Percentiles rank a stretch among this genome's conserved stretches.
Conservation (phyloP, 2,888 invertebrate genomes). For the Campaea margaritaria region DNA sequence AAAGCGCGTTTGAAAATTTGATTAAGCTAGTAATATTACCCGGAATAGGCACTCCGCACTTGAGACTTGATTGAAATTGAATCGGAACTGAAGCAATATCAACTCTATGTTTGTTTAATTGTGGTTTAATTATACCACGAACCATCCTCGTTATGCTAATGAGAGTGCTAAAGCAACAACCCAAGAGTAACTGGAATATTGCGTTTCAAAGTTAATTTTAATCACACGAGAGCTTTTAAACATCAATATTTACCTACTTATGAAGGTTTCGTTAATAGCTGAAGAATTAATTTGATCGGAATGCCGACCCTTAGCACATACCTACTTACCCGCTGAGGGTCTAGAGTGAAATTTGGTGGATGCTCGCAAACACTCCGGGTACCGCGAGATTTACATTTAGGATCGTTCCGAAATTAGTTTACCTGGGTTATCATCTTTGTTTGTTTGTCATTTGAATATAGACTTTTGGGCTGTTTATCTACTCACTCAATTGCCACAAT, state of each 20-base stretch:
- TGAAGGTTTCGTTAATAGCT: slow-evolving; percentile 7
- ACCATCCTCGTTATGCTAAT: slow-evolving; percentile 9
- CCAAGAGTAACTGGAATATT: slow-evolving; percentile 7
- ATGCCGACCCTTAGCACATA: slow-evolving; percentile 16
- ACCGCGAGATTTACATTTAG: slow-evolving; percentile 26
- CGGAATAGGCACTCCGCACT: slow-evolving; percentile 2
- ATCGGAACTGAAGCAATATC: slow-evolving; percentile 2
- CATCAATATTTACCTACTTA: not conserved
- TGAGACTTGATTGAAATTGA: not conserved
- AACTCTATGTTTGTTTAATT: slow-evolving; percentile 3
- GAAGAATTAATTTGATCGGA: slow-evolving; percentile 35
- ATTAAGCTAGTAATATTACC: slow-evolving; percentile 8
- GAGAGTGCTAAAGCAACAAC: not conserved
- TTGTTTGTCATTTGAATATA: slow-evolving; percentile 16
- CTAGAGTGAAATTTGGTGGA: slow-evolving; percentile 18
- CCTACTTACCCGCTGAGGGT: slow-evolving; percentile 1
- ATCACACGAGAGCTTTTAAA: slow-evolving; percentile 8
- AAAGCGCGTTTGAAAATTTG: not conserved
- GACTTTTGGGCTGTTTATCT: not conserved
- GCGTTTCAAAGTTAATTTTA: slow-evolving; percentile 6
- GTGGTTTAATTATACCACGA: slow-evolving; percentile 10
- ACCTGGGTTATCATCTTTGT: not conserved
- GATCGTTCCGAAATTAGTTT: slow-evolving; percentile 25
- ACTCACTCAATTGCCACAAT: not conserved
- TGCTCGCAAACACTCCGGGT: slow-evolving; percentile 30